Base-by-base conservation (phyloP, 2,113 vertebrate genomes). In the Notiomystis cincta region DNA sequence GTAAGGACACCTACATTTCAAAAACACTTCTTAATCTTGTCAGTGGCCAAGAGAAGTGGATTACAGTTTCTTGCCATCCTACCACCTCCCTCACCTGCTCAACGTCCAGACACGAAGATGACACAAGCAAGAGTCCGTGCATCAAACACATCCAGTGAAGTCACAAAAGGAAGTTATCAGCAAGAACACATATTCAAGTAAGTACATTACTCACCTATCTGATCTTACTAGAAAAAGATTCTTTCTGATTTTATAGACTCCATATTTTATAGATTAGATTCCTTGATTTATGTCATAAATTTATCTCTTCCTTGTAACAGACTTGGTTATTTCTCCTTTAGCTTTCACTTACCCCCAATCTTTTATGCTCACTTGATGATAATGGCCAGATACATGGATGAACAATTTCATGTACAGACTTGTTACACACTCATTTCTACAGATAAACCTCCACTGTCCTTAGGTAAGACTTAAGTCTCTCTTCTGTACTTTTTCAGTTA, bases 51-150 rank as follows among this genome's bases (percentile, higher is more conserved):
- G 23, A 15, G 45, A 65, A 80, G 25, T 60, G 13, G 31, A 87
- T 56, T 56, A 67, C 48, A 84, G 11, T 9, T 79, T 24, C 14
- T 88, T 50, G 37, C 9, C 30, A 30, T 54, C 62, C 44, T 66
- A 40, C 5, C 44, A 73, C 53, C 40, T 84, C 15, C 24, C 15
- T 50, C 0, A 0, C 35, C 47, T 40, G 45, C 27, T 81, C 40
- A 51, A 66, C 64, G 48, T 11, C 31, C 38, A 90, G 40, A 66
- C 35, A 75, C 9, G 8, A 60, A 22, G 21, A 73, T 40, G 38
- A 72, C 23, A 27, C n/a, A 81, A 35, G 16, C 28, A 83, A 56
- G 53, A 54, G 24, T 13, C 24, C 0, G 0, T 35, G 28, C 37
- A 61, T 44, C 76, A 94, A 82, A 83, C 20, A 42, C 1, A 58